Evolutionary conservation across 2,113 vertebrate species (phyloP).

Genomic region (Trematocara zebra): DNA sequence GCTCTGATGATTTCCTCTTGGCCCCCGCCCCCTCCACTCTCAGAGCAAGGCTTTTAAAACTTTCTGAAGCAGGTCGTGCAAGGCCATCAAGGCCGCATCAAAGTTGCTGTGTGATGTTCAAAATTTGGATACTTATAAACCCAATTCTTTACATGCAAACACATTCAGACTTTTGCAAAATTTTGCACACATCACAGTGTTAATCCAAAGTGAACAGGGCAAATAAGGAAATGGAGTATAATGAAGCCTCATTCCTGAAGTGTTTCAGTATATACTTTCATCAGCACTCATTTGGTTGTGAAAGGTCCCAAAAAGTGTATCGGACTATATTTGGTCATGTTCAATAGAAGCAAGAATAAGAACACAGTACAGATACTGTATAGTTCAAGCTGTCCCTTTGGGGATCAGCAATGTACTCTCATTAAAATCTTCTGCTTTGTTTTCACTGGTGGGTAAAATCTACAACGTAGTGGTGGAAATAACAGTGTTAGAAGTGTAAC

Average conservation of each 20-base stretch:
- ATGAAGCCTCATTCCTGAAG: neutral
- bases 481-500: neutral
- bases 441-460: neutral
- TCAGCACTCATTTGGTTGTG: neutral
- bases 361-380: neutral
- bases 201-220: neutral
- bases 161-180: neutral
- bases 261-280: neutral
- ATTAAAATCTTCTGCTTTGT: neutral
- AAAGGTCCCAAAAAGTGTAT: neutral
- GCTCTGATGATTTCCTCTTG: slow-evolving; percentile 10
- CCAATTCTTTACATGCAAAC: neutral
- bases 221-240: neutral
- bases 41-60: neutral
- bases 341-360: neutral
- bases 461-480: neutral
- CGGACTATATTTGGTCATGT: neutral
- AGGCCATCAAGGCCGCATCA: neutral
- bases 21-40: neutral
- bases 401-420: neutral
- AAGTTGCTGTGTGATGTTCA: neutral
- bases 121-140: neutral
- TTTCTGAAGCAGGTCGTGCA: neutral
- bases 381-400: neutral
- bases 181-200: neutral